Percentiles rank a stretch among this genome's conserved stretches.
phyloP scores from a whole-genome alignment of 2,888 invertebrate species.

The Megamerina dolium region DNA sequence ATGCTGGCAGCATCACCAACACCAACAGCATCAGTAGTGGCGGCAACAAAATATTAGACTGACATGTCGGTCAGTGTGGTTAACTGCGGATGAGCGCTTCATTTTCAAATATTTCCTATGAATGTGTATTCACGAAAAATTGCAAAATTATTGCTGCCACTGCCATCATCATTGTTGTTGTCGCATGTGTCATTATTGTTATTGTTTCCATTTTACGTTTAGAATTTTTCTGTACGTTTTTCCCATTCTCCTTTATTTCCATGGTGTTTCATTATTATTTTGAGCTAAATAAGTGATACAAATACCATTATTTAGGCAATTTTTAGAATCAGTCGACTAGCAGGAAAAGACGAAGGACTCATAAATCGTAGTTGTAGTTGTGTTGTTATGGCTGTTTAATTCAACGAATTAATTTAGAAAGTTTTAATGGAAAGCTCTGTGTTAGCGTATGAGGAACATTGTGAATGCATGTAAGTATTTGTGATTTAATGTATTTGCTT shows the following conservation, averaged over 20 bases:
- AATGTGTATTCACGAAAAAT: neutral
- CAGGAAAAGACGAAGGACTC: conserved; percentile 1
- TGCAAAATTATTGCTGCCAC: neutral
- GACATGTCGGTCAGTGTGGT: conserved; percentile 14
- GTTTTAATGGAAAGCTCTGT: conserved; percentile 5
- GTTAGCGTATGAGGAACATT: no score
- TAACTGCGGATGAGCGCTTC: conserved; percentile 12
- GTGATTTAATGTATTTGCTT: no score
- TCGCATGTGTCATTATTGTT: neutral
- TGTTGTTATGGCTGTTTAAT: conserved; percentile 5
- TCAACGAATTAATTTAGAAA: conserved; percentile 11
- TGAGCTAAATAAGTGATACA: no score
- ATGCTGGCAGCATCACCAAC: neutral
- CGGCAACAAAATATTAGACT: neutral
- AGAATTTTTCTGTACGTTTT: no score
- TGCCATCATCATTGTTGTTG: neutral
- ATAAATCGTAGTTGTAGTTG: no score
- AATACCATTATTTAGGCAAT: no score
- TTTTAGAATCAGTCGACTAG: no score
- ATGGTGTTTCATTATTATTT: conserved; percentile 6
- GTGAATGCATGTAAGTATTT: no score
- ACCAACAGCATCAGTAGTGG: neutral
- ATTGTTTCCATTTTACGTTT: neutral
- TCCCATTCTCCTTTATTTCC: conserved; percentile 1
- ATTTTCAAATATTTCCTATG: conserved; percentile 8